A percentile compares a stretch with the other conserved stretches of the same genome.
Conservation (phyloP, 2,888 invertebrate species). For the Plusia festucae region DNA sequence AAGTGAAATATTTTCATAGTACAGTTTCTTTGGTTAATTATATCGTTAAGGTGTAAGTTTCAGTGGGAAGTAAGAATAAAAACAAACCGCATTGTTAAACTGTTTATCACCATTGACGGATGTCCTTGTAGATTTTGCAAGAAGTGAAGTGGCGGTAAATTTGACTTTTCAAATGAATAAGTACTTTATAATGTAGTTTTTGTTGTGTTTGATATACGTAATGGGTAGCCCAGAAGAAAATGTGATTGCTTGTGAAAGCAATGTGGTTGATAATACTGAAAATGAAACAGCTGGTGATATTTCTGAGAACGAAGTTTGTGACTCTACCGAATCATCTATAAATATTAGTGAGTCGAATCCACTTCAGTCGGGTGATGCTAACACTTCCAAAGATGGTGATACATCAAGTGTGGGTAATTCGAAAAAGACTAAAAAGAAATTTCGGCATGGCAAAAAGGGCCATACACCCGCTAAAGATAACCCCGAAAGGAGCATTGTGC, state of each 20-base stretch:
- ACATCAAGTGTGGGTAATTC: constrained; percentile 63
- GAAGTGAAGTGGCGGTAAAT: constrained; percentile 86
- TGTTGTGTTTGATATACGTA: constrained; percentile 59
- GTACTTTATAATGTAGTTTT: constrained; percentile 72
- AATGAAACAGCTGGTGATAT: constrained; percentile 74
- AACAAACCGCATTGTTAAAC: constrained; percentile 82
- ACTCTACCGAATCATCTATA: constrained; percentile 71
- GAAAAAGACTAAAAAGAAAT: constrained; percentile 85
- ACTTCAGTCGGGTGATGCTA: constrained; percentile 68
- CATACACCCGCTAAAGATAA: constrained; percentile 81
- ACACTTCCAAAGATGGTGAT: constrained; percentile 79
- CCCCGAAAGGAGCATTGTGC: constrained; percentile 76
- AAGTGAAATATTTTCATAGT: constrained; percentile 52
- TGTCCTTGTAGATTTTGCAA: constrained; percentile 87
- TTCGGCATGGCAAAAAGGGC: constrained; percentile 82
- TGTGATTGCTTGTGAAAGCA: constrained; percentile 51
- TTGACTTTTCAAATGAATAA: constrained; percentile 75
- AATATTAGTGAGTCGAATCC: constrained; percentile 67
- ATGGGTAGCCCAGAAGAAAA: constrained; percentile 84
- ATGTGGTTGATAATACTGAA: constrained; percentile 68
- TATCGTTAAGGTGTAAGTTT: constrained; percentile 37
- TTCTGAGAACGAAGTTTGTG: constrained; percentile 74
- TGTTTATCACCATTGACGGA: constrained; percentile 88
- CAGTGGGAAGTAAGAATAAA: constrained; percentile 55
- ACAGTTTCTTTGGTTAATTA: constrained; percentile 35